These are phyloP conservation scores for Calidris pygmaea DNA, from an alignment of 2,113 vertebrate genomes.

Conservation along the genomic window DNA sequence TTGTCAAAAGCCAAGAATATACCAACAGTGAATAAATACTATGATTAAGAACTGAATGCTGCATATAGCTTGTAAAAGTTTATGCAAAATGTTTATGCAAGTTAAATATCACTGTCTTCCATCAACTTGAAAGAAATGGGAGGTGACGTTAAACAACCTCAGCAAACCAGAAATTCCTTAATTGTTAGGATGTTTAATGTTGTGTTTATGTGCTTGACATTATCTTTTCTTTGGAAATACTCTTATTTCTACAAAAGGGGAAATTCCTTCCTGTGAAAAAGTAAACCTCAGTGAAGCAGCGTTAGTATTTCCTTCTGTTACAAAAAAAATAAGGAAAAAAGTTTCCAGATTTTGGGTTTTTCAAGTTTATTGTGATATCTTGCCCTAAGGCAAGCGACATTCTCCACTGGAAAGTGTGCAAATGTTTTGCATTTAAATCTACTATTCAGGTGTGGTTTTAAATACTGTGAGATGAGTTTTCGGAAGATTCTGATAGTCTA, in stretches of 20 bases:
- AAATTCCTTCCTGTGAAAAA: background rate
- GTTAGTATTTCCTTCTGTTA: background rate
- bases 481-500: background rate
- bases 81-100: background rate
- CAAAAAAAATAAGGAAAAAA: background rate
- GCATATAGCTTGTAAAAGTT: conserved; percentile 1
- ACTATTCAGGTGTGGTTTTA: background rate
- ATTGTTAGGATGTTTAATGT: background rate
- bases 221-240: background rate
- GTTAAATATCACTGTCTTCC: background rate
- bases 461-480: background rate
- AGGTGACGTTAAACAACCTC: background rate
- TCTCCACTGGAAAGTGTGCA: background rate
- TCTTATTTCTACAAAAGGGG: background rate
- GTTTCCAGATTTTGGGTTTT: background rate
- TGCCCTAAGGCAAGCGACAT: background rate
- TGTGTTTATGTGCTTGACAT: background rate
- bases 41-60: background rate
- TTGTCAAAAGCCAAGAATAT: conserved; percentile 15
- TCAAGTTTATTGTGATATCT: background rate
- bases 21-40: conserved; percentile 13
- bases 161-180: background rate
- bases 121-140: background rate
- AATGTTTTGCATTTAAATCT: background rate
- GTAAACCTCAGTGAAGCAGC: background rate